These are phyloP conservation scores for Montipora efflorescens DNA, from an alignment of 64 coral and sea anemone species.

Conservation along the genomic window DNA sequence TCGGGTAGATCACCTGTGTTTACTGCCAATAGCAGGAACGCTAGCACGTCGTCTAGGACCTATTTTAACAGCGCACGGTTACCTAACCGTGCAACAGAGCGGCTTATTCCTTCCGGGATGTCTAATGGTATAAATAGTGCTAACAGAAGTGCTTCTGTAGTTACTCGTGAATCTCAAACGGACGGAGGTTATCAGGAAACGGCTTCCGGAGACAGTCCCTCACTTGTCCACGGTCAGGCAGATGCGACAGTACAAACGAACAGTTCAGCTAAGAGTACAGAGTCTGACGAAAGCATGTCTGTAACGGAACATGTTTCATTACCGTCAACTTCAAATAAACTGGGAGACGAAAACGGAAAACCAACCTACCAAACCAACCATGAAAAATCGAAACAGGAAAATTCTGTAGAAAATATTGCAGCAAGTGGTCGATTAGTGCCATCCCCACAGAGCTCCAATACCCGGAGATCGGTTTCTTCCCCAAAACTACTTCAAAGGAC, in stretches of 20 bases:
- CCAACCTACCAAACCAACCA: neutral
- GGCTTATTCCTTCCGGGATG: neutral
- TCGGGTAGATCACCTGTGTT: neutral
- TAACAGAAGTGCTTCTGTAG: neutral
- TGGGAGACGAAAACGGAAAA: neutral
- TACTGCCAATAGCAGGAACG: neutral
- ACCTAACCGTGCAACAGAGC: neutral
- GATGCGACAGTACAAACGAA: neutral
- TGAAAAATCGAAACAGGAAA: neutral
- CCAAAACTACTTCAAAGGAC: slow-evolving; percentile 85
- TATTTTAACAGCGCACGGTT: neutral
- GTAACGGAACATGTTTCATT: neutral
- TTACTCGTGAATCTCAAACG: slow-evolving; percentile 1
- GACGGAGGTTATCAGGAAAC: neutral
- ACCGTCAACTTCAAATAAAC: slow-evolving; percentile 15
- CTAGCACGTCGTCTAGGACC: neutral
- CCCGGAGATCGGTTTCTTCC: slow-evolving; percentile 49
- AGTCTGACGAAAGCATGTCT: neutral
- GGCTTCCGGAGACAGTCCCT: neutral
- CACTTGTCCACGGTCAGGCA: neutral
- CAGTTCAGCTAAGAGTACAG: neutral
- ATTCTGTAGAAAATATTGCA: neutral
- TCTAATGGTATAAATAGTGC: neutral
- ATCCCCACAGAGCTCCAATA: slow-evolving; percentile 15
- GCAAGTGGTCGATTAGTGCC: neutral